These are phyloP conservation scores for Alca torda DNA, from an alignment of 2,797 vertebrate species.

Conservation along the genomic window DNA sequence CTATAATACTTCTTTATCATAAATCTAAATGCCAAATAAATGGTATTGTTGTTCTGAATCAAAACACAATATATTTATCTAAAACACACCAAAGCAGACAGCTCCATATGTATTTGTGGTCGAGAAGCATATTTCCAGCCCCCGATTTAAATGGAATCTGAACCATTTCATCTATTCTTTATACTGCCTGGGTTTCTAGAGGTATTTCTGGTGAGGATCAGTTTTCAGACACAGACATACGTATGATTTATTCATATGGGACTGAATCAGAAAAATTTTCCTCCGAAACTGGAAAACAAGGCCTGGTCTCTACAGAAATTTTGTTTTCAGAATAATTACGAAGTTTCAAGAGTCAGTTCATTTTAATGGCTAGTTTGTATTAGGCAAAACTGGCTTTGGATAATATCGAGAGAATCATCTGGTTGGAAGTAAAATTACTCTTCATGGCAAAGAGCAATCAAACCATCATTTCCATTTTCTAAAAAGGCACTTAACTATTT, in stretches of 20 bases:
- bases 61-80: background rate
- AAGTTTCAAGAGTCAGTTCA: background rate
- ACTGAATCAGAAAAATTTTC: background rate
- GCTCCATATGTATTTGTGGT: background rate
- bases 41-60: background rate
- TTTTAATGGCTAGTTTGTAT: constrained; percentile 9
- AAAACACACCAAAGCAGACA: background rate
- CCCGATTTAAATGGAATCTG: background rate
- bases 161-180: background rate
- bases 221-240: background rate
- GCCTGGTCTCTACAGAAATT: background rate
- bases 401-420: background rate
- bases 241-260: background rate
- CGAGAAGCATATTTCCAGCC: background rate
- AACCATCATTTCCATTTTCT: background rate
- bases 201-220: background rate
- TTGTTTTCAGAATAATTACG: background rate
- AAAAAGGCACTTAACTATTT: background rate
- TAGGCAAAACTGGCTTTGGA: background rate
- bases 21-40: constrained; percentile 12
- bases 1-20: background rate
- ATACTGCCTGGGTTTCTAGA: background rate
- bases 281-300: background rate
- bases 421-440: background rate
- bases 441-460: background rate